phyloP scores from a whole-genome alignment of 2,888 invertebrate species.

The Melieria crassipennis region DNA sequence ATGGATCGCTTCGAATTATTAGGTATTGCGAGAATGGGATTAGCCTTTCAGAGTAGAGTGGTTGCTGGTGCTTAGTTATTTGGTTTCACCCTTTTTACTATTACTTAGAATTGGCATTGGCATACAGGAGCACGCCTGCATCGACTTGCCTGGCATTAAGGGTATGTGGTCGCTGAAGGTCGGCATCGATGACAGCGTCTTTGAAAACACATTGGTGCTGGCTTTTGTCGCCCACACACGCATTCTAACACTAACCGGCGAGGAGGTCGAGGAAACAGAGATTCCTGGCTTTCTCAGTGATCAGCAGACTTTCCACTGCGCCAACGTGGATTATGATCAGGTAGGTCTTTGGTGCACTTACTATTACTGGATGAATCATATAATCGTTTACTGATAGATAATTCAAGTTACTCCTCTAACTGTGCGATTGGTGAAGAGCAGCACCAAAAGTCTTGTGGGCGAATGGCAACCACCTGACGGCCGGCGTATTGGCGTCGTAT shows the following conservation, averaged over 20 bases:
- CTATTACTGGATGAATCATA: not conserved
- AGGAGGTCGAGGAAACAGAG: conserved; percentile 98
- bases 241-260: conserved; percentile 87
- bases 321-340: conserved; percentile 87
- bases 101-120: conserved; percentile 91
- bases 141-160: conserved; percentile 96
- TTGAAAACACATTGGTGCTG: conserved; percentile 91
- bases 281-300: conserved; percentile 90
- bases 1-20: conserved; percentile 96
- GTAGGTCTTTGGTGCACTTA: conserved; percentile 63
- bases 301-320: conserved; percentile 93
- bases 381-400: conserved; percentile 62
- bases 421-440: conserved; percentile 76
- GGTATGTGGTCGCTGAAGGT: conserved; percentile 97
- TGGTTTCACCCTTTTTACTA: conserved; percentile 3
- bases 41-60: not conserved
- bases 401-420: conserved; percentile 78
- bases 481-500: conserved; percentile 87
- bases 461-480: conserved; percentile 80
- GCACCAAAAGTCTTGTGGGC: conserved; percentile 72
- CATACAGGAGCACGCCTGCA: conserved; percentile 96
- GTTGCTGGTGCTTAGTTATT: not conserved
- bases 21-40: conserved; percentile 46
- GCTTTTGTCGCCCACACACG: conserved; percentile 98
- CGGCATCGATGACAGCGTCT: conserved; percentile 69